These are phyloP conservation scores for Sepioteuthis lessoniana DNA, from an alignment of 2,888 invertebrate species.

Conservation along the genomic window DNA sequence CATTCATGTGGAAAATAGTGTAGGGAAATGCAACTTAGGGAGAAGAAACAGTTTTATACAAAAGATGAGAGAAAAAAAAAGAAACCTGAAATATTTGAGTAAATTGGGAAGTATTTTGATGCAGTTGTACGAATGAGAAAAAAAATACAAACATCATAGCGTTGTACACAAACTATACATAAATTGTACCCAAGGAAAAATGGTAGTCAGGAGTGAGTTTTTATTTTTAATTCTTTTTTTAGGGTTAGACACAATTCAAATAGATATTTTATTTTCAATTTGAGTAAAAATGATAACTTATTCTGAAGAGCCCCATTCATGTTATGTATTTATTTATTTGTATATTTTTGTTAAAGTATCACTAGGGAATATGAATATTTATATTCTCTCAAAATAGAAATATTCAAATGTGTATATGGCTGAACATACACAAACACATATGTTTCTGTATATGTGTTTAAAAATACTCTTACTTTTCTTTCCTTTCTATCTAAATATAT, in stretches of 20 bases:
- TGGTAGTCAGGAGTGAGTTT: background rate
- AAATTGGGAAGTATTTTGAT: background rate
- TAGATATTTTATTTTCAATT: background rate
- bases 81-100: background rate
- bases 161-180: background rate
- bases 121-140: background rate
- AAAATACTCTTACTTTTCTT: no score
- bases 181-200: background rate
- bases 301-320: background rate
- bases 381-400: no score
- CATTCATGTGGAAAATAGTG: slow-evolving; percentile 2
- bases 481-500: no score
- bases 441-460: no score
- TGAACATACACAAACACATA: no score
- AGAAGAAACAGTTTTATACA: background rate
- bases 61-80: background rate
- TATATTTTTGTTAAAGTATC: no score
- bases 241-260: background rate
- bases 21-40: background rate
- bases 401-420: no score
- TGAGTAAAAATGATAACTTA: background rate
- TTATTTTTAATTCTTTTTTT: background rate
- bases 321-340: background rate
- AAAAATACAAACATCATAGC: background rate
- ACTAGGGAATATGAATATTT: no score